phyloP scores from a whole-genome alignment of 2,113 vertebrate genomes.

The Machaerirhynchus nigripectus region DNA sequence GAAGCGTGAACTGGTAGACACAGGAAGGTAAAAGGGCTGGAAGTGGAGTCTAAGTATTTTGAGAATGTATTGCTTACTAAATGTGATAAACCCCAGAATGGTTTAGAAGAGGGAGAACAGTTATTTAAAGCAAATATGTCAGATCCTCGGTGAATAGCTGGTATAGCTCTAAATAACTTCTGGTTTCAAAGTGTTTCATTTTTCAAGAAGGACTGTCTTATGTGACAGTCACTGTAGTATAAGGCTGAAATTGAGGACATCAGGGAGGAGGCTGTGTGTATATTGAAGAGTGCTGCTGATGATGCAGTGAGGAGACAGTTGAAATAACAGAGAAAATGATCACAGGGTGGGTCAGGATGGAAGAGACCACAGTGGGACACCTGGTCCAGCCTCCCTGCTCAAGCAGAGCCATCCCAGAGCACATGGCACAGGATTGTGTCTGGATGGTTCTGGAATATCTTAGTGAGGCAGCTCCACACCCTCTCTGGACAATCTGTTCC shows the following conservation, averaged over 20 bases:
- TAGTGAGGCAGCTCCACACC: background rate
- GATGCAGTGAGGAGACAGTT: background rate
- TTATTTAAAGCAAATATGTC: background rate
- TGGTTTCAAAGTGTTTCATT: background rate
- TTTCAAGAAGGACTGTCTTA: background rate
- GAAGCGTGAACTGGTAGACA: background rate
- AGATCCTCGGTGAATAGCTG: background rate
- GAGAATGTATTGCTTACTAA: background rate
- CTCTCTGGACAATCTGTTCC: background rate
- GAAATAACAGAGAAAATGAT: background rate
- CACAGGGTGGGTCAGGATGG: background rate
- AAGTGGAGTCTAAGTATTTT: background rate
- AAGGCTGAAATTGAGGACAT: background rate
- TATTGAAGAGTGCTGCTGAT: background rate
- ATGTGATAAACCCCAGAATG: background rate
- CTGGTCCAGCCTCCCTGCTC: background rate
- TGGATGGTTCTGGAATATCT: background rate
- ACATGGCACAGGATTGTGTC: background rate
- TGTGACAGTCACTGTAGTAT: background rate
- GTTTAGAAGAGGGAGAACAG: background rate
- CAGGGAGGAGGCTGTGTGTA: fast-evolving
- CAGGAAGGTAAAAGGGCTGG: background rate
- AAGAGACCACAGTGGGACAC: background rate
- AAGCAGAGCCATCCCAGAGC: background rate
- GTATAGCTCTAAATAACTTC: background rate